Base-by-base conservation (phyloP, 2,888 invertebrate species). In the Gortyna flavago region DNA sequence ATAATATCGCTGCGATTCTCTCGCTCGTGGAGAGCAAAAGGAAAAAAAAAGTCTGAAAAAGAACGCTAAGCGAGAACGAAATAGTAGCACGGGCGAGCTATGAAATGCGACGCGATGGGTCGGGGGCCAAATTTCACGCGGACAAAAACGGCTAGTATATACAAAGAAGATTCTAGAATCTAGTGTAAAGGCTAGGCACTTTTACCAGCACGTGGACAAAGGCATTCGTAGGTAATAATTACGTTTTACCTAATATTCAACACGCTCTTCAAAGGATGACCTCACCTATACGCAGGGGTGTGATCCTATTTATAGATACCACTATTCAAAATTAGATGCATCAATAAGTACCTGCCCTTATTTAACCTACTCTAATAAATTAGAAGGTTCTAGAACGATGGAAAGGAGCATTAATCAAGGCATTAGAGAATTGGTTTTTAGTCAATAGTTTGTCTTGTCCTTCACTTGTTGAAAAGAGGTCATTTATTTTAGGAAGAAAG, bases 321-420 rank as follows among this genome's bases (percentile, higher is more conserved):
- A 80, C 75, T 68, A 75, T 54, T 80, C 41, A 35, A 69, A 66
- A 81, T 84, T 84, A 66, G 41, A 70, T 72, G 81, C 85, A 77
- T 77, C 76, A 35, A 57, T 59, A 68, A 54, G 11, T 68, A 72
- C 32, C 13, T 68, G 69, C 32, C 13, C 29, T 35, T 44, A 44
- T n/a, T 44, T 41, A 54, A 32, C 25, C 4, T 69, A 84, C 85
- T 83, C 29, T 72, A 85, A 59, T 77, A 81, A 77, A 83, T 85
- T 81, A 68, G 41, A 57, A 38, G 57, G 11, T 61, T 41, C 48
- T 48, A 51, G 66, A n/a, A 35, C 54, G 6, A 35, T 57, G 13
- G 54, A 16, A 25, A 25, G 21, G n/a, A 38, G n/a, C 68, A 59
- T 57, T 64, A 48, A 59, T 41, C 3, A 38, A 29, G 16, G 16